phyloP scores from a whole-genome alignment of 2,888 invertebrate species.

The Lutraria lutraria region DNA sequence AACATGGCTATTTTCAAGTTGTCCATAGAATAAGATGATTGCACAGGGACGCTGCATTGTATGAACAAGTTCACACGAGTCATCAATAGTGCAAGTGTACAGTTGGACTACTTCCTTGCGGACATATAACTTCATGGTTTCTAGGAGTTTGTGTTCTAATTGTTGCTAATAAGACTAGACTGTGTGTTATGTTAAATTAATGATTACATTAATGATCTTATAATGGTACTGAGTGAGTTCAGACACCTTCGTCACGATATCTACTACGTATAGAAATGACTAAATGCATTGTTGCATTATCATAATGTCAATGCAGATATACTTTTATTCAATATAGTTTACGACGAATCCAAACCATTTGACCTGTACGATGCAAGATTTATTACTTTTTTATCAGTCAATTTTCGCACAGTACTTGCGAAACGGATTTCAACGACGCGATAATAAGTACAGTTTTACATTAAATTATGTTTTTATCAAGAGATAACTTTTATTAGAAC shows the following conservation, averaged over 20 bases:
- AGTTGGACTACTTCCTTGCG: not conserved
- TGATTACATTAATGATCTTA: not conserved
- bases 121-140: not conserved
- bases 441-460: conserved; percentile 19
- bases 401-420: conserved; percentile 27
- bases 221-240: not conserved
- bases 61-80: no score
- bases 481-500: not conserved
- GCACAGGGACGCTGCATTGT: not conserved
- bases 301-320: not conserved
- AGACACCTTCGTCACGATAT: not conserved
- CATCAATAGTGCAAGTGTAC: not conserved
- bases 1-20: not conserved
- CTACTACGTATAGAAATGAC: not conserved
- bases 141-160: not conserved
- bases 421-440: conserved; percentile 9
- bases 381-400: conserved; percentile 14
- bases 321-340: not conserved
- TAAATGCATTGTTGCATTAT: not conserved
- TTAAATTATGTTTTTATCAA: conserved; percentile 21
- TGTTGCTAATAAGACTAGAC: not conserved
- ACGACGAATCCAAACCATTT: not conserved
- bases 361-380: not conserved
- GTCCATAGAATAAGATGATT: not conserved
- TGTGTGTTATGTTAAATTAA: not conserved